Evolutionary conservation across 1,140 invertebrate genomes (phyloP), one percentile per base, ranked within the genome.

Genomic region (Macrobrachium nipponense): DNA sequence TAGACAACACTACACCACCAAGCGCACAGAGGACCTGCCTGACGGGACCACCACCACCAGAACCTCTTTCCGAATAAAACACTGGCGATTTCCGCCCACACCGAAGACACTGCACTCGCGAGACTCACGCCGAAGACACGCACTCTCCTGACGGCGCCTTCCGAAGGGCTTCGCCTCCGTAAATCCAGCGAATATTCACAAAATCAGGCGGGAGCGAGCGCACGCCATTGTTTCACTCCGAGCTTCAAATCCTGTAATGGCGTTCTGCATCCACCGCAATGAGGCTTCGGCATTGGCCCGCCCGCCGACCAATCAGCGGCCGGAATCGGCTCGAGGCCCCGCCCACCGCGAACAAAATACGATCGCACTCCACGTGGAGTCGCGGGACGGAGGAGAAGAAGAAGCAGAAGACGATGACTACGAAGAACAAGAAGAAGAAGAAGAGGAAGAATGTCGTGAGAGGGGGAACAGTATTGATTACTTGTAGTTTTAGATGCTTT

Each of bases 61-160:
- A n/a, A n/a, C n/a, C 51, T 51, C 8, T 36, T 51, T 7, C 51
- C 12, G 8, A 51, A n/a, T n/a, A n/a, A 51, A 51, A 51, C 68
- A 70, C 80, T 59, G 15, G 20, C 68, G 7, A 72, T 82, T 82
- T 82, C 15, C 80, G 60, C 80, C 44, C 15, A 70, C 80, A 91
- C 90, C 87, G 85, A 90, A 15, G 78, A 79, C 82, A 90, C 89
- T 80, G 91, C 90, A 36, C 89, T 90, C 87, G 90, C 90, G 86
- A 89, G 90, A 43, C 89, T 80, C 76, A 91, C 77, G 88, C 89
- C 90, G 91, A 23, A 89, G 87, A 64, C 17, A 64, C 66, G 44
- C 59, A 84, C 82, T 84, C 66, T 64, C 73, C 77, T 51, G 51
- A 64, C 20, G 77, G 68, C 51, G 59, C 68, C 78, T 84, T 77